phyloP scores from a whole-genome alignment of 1,140 invertebrate species.

The Ridgeia piscesae region DNA sequence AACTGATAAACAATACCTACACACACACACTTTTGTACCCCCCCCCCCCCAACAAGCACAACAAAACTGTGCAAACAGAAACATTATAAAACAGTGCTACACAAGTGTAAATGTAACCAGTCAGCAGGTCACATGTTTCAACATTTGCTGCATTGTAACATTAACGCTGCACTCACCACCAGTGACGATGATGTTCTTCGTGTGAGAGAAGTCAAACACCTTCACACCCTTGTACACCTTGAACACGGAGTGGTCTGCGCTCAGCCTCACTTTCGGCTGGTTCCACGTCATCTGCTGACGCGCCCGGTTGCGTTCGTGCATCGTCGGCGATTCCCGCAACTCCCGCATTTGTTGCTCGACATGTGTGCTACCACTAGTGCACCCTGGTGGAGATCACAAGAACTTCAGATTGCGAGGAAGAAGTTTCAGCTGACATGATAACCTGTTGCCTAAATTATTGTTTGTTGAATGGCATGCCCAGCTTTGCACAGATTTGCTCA shows the following conservation, averaged over 20 bases:
- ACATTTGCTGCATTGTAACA: too few species aligned
- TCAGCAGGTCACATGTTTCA: too few species aligned
- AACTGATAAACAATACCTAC: too few species aligned
- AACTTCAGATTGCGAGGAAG: neutral
- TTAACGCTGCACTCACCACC: conserved; percentile 53
- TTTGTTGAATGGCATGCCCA: neutral
- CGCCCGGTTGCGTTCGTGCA: neutral
- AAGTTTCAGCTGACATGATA: neutral
- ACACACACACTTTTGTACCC: too few species aligned
- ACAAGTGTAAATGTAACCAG: too few species aligned
- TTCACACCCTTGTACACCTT: conserved; percentile 59
- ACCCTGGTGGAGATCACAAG: conserved; percentile 37
- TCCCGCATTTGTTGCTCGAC: conserved; percentile 53
- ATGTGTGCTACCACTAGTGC: conserved; percentile 51
- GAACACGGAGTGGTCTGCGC: conserved; percentile 50
- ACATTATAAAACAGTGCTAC: too few species aligned
- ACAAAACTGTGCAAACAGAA: too few species aligned
- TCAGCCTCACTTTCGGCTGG: neutral
- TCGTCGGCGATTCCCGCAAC: conserved; percentile 35
- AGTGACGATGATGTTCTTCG: conserved; percentile 57
- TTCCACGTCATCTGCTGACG: neutral
- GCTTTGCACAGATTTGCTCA: neutral
- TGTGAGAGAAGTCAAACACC: conserved; percentile 57
- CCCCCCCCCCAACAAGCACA: too few species aligned
- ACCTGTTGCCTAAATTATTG: neutral